Evolutionary conservation across 2,797 vertebrate species (phyloP).

Genomic region (Hafferia zeledoni): DNA sequence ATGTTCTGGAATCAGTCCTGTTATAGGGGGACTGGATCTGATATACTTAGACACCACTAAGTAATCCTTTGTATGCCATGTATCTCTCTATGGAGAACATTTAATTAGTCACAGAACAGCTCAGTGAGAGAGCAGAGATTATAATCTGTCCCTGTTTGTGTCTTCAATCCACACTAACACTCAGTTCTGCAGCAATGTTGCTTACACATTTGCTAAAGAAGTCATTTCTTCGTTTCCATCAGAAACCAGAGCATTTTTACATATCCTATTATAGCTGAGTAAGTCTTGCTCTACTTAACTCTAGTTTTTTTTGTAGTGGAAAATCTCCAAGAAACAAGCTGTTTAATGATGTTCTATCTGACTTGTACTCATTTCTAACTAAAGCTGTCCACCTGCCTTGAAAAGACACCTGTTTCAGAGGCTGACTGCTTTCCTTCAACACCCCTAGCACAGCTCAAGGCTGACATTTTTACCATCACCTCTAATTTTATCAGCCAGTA

Average conservation of each 20-base stretch:
- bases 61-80: neutral
- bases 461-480: slow-evolving; percentile 9
- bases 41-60: neutral
- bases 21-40: neutral
- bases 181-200: neutral
- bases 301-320: slow-evolving; percentile 57
- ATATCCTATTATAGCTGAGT: slow-evolving; percentile 59
- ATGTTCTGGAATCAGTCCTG: neutral
- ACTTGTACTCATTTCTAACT: slow-evolving; percentile 30
- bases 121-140: slow-evolving; percentile 31
- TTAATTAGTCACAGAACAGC: slow-evolving; percentile 4
- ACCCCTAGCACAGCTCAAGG: neutral
- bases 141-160: slow-evolving; percentile 4
- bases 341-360: slow-evolving; percentile 53
- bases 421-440: neutral
- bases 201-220: slow-evolving; percentile 55
- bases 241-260: slow-evolving; percentile 54
- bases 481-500: slow-evolving; percentile 33
- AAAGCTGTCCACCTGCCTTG: slow-evolving; percentile 51
- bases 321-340: slow-evolving; percentile 64
- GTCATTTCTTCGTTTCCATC: slow-evolving; percentile 42
- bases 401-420: slow-evolving; percentile 42
- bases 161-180: neutral
- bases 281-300: slow-evolving; percentile 47
- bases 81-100: neutral